phyloP scores from a whole-genome alignment of 2,797 vertebrate genomes.

The Siniperca scherzeri region DNA sequence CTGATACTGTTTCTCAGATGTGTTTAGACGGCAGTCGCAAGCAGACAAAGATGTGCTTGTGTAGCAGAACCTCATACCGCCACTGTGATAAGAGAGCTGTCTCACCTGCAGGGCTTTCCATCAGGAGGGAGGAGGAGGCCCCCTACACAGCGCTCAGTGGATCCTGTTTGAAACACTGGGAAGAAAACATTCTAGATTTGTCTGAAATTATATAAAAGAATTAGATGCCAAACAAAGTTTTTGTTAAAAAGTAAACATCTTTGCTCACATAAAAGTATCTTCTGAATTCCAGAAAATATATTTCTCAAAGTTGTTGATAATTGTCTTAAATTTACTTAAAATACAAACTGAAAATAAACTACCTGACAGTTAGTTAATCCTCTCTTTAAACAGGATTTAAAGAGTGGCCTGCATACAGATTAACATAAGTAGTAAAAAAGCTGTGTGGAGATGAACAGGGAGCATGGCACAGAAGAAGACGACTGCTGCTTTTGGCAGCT shows the following conservation, averaged over 20 bases:
- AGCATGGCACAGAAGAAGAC: background rate
- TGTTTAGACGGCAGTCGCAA: constrained; percentile 59
- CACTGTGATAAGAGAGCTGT: constrained; percentile 65
- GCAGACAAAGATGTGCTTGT: constrained; percentile 81
- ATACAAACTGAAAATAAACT: no score
- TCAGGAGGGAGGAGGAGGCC: constrained; percentile 37
- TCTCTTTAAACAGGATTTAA: background rate
- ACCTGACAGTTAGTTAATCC: background rate
- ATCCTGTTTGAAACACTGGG: constrained; percentile 2
- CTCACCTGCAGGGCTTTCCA: constrained; percentile 78
- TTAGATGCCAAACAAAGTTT: background rate
- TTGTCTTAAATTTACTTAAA: background rate
- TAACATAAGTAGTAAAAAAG: constrained; percentile 3
- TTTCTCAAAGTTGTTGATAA: background rate
- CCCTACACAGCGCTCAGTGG: background rate
- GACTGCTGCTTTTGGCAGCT: constrained; percentile 8
- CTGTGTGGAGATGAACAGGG: constrained; percentile 17
- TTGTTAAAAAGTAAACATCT: background rate
- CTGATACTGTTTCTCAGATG: constrained; percentile 78
- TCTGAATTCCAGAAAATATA: background rate
- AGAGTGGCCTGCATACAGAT: background rate
- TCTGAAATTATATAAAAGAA: background rate
- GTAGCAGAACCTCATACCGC: constrained; percentile 59
- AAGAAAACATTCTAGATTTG: background rate
- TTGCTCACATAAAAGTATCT: background rate